Base-by-base conservation (phyloP, 2,888 invertebrate genomes). In the Pocota personata region DNA sequence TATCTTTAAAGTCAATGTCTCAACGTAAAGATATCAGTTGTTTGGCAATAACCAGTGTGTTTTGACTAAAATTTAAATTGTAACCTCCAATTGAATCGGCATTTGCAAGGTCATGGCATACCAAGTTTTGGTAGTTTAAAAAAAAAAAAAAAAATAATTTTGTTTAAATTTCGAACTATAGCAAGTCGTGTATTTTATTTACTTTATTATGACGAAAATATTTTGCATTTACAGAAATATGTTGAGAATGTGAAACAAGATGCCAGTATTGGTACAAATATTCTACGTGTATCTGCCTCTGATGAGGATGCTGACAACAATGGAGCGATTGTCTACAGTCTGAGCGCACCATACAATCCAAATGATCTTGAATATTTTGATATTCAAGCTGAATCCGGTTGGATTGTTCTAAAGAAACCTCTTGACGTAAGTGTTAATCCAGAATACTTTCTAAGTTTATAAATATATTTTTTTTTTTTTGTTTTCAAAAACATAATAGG, bases 231-330 rank as follows among this genome's bases (percentile, higher is more conserved):
- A 66, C 94, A 98, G 97, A 97, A 97, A 97, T 98, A 98, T 93
- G 97, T 98, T 90, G 98, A 98, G 93, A 98, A 98, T 93, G 98
- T 98, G 75, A 98, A 98, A 93, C 98, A 98, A 94, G 98, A 98
- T 92, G 98, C 98, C 83, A 98, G 97, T 93, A 97, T 97, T 90
- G 98, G 98, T 87, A 98, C 98, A 24, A 98, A 98, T 92, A 98
- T 98, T 89, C 94, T 98, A 88, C 95, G 98, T 90, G 98, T 98
- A 30, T 98, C 98, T 16, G 98, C 98, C 83, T 98, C 98, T 50
- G 98, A 98, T 92, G 98, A 98, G 93, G 99, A 99, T 94, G 98
- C 98, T 37, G 98, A 98, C 91, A 97, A 97, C 92, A 99, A 99
- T 92, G 98, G 98, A 24, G 98, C 97, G 75, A 98, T 98, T 90